Evolutionary conservation across 2,797 vertebrate species (phyloP).

Genomic region (Microctenopoma steveboyesi): DNA sequence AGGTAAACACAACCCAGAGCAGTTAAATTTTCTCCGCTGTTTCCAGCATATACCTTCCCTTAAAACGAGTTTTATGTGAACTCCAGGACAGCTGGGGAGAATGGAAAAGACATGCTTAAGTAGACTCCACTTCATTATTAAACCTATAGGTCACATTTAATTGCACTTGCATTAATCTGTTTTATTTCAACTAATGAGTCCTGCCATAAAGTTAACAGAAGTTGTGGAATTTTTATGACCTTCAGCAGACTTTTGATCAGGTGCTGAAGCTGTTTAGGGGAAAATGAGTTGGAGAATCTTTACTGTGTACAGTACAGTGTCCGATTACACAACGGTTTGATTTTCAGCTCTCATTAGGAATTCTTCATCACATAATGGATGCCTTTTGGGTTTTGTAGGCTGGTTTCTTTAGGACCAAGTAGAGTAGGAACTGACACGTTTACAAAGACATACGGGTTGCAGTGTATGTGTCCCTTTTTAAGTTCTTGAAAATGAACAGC

Average conservation of each 20-base stretch:
- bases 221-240: constrained; percentile 88
- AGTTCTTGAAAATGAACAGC: constrained; percentile 2
- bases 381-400: constrained; percentile 45
- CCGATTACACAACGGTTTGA: constrained; percentile 81
- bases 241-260: constrained; percentile 86
- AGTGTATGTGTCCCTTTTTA: constrained; percentile 19
- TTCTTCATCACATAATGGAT: constrained; percentile 68
- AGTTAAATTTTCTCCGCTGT: constrained; percentile 49
- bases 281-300: constrained; percentile 76
- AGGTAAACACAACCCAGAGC: constrained; percentile 40
- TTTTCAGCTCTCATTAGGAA: constrained; percentile 84
- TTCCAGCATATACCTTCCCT: constrained; percentile 51
- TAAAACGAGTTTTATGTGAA: constrained; percentile 65
- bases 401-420: constrained; percentile 38
- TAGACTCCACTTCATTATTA: constrained; percentile 77
- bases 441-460: constrained; percentile 27
- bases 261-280: constrained; percentile 76
- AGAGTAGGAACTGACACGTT: constrained; percentile 21
- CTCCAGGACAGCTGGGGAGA: constrained; percentile 58
- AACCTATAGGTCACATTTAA: constrained; percentile 84
- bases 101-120: constrained; percentile 75
- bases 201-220: constrained; percentile 86
- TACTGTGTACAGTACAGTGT: constrained; percentile 88
- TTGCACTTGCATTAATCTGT: constrained; percentile 86
- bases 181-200: constrained; percentile 88